Conservation (phyloP, 2,888 invertebrate species). For the Pomacea canaliculata region DNA sequence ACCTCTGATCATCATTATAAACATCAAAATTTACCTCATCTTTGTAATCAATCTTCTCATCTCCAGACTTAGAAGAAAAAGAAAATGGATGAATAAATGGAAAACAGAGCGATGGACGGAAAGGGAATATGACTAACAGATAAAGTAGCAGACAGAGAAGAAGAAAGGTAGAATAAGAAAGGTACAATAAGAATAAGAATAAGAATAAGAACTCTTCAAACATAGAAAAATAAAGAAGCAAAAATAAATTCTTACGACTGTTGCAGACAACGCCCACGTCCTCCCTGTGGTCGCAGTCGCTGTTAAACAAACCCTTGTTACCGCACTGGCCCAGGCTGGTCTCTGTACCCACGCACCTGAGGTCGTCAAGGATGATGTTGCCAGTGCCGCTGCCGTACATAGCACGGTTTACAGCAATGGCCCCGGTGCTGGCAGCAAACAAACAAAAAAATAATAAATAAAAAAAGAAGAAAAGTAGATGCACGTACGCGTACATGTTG, state of each 20-base stretch:
- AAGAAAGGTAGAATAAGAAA: too few relatives aligned
- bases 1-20: background rate
- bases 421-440: background rate
- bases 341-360: conserved; percentile 49
- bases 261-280: conserved; percentile 47
- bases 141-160: too few relatives aligned
- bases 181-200: too few relatives aligned
- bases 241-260: background rate
- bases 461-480: background rate
- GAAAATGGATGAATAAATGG: too few relatives aligned
- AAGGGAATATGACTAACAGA: too few relatives aligned
- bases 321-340: conserved; percentile 46
- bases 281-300: conserved; percentile 45
- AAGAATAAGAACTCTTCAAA: too few relatives aligned
- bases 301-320: conserved; percentile 48
- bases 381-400: conserved; percentile 17
- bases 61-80: too few relatives aligned
- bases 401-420: background rate
- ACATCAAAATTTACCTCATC: too few relatives aligned
- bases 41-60: too few relatives aligned
- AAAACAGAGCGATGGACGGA: too few relatives aligned
- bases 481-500: background rate
- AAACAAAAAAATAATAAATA: too few relatives aligned
- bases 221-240: too few relatives aligned
- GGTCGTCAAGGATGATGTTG: conserved; percentile 44